Evolutionary conservation across 2,113 vertebrate species (phyloP).

Genomic region (Pseudonaja textilis): DNA sequence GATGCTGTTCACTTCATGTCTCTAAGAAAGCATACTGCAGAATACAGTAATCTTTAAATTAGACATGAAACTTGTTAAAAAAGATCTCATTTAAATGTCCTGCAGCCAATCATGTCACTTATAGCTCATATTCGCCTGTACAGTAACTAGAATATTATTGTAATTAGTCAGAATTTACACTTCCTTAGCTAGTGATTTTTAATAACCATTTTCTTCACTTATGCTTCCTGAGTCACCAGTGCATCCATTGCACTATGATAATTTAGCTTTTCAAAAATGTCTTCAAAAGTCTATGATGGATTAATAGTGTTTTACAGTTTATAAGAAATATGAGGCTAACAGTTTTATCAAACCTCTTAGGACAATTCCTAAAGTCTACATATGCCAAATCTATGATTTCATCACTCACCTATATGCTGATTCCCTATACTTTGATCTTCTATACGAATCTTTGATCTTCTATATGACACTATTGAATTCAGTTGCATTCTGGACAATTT

Average conservation of each 20-base stretch:
- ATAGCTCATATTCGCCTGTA: accelerated
- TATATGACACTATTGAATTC: not conserved
- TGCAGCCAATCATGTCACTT: accelerated
- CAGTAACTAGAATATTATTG: accelerated
- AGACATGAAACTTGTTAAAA: slow-evolving; percentile 10
- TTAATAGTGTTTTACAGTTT: not conserved
- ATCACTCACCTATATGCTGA: not conserved
- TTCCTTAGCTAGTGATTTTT: not conserved
- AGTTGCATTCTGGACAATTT: not conserved
- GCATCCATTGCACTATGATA: accelerated
- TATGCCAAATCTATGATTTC: not conserved
- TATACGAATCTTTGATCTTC: not conserved
- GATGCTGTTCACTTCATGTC: not conserved
- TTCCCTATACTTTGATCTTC: not conserved
- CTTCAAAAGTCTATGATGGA: accelerated
- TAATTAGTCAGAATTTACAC: accelerated
- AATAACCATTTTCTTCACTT: not conserved
- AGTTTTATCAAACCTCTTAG: not conserved
- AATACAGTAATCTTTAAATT: not conserved
- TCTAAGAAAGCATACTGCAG: not conserved
- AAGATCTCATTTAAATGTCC: not conserved
- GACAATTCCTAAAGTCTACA: not conserved
- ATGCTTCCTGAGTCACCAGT: not conserved
- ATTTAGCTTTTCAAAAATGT: accelerated
- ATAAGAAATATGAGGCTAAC: not conserved